These are phyloP conservation scores for Chesias legatella DNA, from an alignment of 2,888 invertebrate species.

Conservation along the genomic window DNA sequence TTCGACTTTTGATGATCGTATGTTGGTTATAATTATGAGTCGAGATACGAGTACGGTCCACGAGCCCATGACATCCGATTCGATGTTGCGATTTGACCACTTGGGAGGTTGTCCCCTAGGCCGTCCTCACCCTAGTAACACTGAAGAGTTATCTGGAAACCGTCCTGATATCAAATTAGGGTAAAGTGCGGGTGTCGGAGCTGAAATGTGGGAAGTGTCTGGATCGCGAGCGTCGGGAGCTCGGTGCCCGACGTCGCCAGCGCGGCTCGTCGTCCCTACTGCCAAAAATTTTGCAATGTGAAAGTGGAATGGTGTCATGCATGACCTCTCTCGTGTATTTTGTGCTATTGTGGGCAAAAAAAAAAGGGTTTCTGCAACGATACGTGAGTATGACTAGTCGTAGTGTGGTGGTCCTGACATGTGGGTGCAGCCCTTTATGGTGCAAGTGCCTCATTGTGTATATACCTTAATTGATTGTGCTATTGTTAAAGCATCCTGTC, in stretches of 20 bases:
- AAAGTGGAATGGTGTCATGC: slow-evolving; percentile 79
- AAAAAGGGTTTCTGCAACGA: slow-evolving; percentile 46
- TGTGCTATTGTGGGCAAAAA: slow-evolving; percentile 44
- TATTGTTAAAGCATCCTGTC: slow-evolving; percentile 9
- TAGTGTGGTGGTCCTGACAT: slow-evolving; percentile 40
- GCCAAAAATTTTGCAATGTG: slow-evolving; percentile 81
- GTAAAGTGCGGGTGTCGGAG: slow-evolving; percentile 48
- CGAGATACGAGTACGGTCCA: slow-evolving; percentile 75
- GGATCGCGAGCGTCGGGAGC: slow-evolving; percentile 68
- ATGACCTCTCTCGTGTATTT: slow-evolving; percentile 69
- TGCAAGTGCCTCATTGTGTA: slow-evolving; percentile 1
- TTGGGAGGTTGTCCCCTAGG: slow-evolving; percentile 60
- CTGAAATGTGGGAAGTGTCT: slow-evolving; percentile 52
- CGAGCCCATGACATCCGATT: slow-evolving; percentile 77
- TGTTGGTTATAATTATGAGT: slow-evolving; percentile 59
- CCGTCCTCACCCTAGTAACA: slow-evolving; percentile 42
- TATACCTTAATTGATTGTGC: slow-evolving; percentile 14
- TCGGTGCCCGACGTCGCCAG: slow-evolving; percentile 72
- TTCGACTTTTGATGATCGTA: slow-evolving; percentile 69
- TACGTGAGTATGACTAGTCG: slow-evolving; percentile 47
- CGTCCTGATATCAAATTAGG: slow-evolving; percentile 36
- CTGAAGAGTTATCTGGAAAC: slow-evolving; percentile 40
- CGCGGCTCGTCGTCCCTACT: slow-evolving; percentile 64
- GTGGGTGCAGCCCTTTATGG: slow-evolving; percentile 39
- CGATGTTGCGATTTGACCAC: slow-evolving; percentile 65